phyloP scores from a whole-genome alignment of 2,888 invertebrate genomes.

The Heteropelma amictum region DNA sequence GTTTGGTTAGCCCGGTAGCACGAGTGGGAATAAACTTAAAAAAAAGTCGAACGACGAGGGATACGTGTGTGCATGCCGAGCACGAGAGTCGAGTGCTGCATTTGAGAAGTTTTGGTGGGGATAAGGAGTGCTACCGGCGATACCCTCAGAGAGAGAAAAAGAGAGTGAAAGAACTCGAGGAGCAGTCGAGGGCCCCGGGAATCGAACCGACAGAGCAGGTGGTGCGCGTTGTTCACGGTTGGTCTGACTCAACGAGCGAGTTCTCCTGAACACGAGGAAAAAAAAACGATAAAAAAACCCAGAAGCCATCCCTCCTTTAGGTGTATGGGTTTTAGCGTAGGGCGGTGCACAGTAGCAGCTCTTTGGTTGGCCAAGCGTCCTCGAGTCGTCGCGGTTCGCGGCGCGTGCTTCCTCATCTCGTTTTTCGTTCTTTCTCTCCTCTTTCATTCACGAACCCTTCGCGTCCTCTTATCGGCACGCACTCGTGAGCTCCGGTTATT shows the following conservation, averaged over 20 bases:
- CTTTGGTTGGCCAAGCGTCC: conserved; percentile 74
- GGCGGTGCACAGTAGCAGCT: conserved; percentile 77
- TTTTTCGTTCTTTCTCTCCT: conserved; percentile 47
- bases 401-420: conserved; percentile 51
- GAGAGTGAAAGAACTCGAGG: conserved; percentile 41
- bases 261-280: conserved; percentile 45
- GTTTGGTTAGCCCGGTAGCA: conserved; percentile 47
- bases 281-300: conserved; percentile 66
- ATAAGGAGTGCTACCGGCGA: conserved; percentile 46
- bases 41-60: background rate
- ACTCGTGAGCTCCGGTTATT: conserved; percentile 31
- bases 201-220: conserved; percentile 51
- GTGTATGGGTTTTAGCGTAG: conserved; percentile 69
- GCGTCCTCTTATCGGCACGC: conserved; percentile 49
- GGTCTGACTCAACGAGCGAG: conserved; percentile 53
- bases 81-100: conserved; percentile 40
- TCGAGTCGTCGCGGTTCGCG: conserved; percentile 57
- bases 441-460: conserved; percentile 10
- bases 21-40: conserved; percentile 12
- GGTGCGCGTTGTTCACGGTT: conserved; percentile 54
- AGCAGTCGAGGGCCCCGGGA: conserved; percentile 52
- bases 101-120: conserved; percentile 40
- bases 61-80: conserved; percentile 26
- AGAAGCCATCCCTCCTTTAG: conserved; percentile 68
- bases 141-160: conserved; percentile 25